Evolutionary conservation across 2,113 vertebrate species (phyloP), one percentile per base, ranked within the genome.

Genomic region (Dasyprocta punctata): DNA sequence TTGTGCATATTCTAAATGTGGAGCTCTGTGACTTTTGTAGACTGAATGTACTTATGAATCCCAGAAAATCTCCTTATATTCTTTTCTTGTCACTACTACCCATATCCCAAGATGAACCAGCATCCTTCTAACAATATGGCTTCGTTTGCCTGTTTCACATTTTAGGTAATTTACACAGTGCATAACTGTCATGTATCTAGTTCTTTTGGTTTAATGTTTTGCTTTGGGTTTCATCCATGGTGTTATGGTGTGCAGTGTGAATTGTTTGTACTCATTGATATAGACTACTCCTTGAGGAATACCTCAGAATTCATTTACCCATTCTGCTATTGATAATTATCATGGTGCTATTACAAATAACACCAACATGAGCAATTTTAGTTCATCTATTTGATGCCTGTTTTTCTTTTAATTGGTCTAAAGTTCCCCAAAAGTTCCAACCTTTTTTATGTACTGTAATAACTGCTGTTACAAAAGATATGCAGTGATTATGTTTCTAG

Each of bases 371-470:
- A 91, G 52, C 20, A 78, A 17, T 56, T 41, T 87, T 73, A 41
- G 5, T 54, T 38, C 0, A 33, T 89, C 17, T 60, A 87, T 86
- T 87, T 80, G 73, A 86, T 89, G 44, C 0, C 44, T 75, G 3
- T 28, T 83, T 84, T 90, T 80, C 4, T 78, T 65, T 89, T 14
- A 44, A 28, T 73, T 93, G 63, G 44, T 38, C 47, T 90, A 61
- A 90, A 91, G 12, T 91, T 1, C 38, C n/a, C 12, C 26, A 2
- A 91, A 91, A 82, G 28, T 0, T 44, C 44, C 5, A 38, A 86
- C 54, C 2, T 52, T 19, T 75, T 93, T 33, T 65, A 94, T 41
- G 92, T 61, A 93, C 61, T 16, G 11, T 63, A 61, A 77, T 52
- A 90, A 73, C 41, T 28, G n/a, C 28, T 86, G 0, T 36, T 86